A percentile compares a stretch with the other conserved stretches of the same genome.
phyloP scores from a whole-genome alignment of 2,113 vertebrate genomes.

The Mastomys natalensis region DNA sequence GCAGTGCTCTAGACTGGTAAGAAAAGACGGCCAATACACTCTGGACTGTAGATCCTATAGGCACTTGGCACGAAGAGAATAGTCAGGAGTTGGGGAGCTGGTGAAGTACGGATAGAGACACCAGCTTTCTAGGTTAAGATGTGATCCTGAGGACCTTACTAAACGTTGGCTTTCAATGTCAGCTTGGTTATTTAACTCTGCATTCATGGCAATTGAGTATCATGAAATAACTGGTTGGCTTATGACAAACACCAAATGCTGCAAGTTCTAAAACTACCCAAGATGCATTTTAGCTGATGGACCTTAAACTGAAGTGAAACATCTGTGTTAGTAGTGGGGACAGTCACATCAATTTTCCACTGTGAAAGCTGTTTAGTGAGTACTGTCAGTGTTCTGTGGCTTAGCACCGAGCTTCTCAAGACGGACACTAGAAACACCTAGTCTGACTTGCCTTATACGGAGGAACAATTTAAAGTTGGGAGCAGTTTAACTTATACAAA shows the following conservation, averaged over 20 bases:
- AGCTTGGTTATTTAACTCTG: not conserved
- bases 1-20: not conserved
- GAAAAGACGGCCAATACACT: not conserved
- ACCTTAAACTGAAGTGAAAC: not conserved
- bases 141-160: not conserved
- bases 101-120: not conserved
- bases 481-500: slow-evolving; percentile 7
- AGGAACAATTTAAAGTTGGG: slow-evolving; percentile 12
- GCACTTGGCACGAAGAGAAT: not conserved
- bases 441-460: slow-evolving; percentile 2
- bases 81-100: not conserved
- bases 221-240: not conserved
- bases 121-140: not conserved
- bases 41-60: not conserved
- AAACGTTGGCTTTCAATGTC: not conserved
- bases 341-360: not conserved
- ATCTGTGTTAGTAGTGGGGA: not conserved
- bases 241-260: slow-evolving; percentile 27
- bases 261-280: slow-evolving; percentile 20
- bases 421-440: not conserved
- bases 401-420: slow-evolving; percentile 41
- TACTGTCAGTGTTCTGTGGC: not conserved
- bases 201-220: not conserved
- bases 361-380: not conserved
- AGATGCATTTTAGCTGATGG: not conserved